A percentile compares a stretch with the other conserved stretches of the same genome.
These are phyloP conservation scores for Eumeta japonica DNA, from an alignment of 1,140 invertebrate genomes.

Conservation along the genomic window DNA sequence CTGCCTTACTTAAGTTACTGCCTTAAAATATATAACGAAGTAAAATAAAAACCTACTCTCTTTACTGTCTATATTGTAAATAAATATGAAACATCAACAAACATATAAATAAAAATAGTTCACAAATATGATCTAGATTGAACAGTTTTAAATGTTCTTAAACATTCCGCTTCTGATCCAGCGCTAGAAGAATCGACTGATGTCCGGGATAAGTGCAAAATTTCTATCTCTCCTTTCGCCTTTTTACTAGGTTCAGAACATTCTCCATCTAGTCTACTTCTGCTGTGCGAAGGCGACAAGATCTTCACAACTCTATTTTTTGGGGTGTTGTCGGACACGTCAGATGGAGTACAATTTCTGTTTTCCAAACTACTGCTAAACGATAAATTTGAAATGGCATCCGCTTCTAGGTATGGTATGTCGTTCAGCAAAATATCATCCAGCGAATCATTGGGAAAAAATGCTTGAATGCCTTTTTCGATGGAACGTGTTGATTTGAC, in stretches of 20 bases:
- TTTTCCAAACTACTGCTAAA: too few relatives aligned
- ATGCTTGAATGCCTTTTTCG: conserved; percentile 31
- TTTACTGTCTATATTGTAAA: too few relatives aligned
- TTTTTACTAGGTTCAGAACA: conserved; percentile 29
- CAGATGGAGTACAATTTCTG: conserved; percentile 18
- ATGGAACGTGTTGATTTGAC: conserved; percentile 18
- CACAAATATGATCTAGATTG: too few relatives aligned
- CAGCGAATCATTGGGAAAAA: conserved; percentile 40
- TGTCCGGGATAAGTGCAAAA: conserved; percentile 35
- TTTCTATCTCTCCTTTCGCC: conserved; percentile 24
- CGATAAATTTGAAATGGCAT: conserved; percentile 34
- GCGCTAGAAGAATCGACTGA: conserved; percentile 32
- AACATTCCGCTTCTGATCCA: too few relatives aligned
- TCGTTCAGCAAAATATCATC: conserved; percentile 36
- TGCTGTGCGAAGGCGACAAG: conserved; percentile 22
- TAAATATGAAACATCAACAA: too few relatives aligned
- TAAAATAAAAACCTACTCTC: too few relatives aligned
- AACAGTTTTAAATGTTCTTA: too few relatives aligned
- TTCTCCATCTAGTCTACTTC: conserved; percentile 17
- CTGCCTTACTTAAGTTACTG: too few relatives aligned
- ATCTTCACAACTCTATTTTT: conserved; percentile 35
- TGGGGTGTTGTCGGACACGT: conserved; percentile 29
- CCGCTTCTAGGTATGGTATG: conserved; percentile 25
- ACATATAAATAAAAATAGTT: too few relatives aligned
- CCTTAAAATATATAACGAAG: too few relatives aligned